Evolutionary conservation across 2,797 vertebrate species (phyloP).

Genomic region (Prionace glauca): DNA sequence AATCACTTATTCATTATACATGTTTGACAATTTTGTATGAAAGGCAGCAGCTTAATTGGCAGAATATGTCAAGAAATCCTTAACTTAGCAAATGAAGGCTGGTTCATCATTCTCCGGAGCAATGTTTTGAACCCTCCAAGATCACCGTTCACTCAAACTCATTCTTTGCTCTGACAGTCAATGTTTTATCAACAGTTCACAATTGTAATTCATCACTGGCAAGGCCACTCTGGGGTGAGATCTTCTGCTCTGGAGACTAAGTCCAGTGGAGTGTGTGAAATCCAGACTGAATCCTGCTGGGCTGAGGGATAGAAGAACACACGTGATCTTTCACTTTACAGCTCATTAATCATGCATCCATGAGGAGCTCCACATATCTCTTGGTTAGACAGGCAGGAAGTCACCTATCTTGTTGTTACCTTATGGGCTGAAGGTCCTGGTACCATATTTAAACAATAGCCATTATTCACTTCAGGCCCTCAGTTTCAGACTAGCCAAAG

Average conservation of each 20-base stretch:
- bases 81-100: background rate
- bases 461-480: no score
- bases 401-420: no score
- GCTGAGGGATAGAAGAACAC: no score
- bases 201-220: background rate
- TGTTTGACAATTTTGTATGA: background rate
- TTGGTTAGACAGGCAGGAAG: no score
- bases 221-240: background rate
- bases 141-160: background rate
- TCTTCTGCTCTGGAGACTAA: background rate
- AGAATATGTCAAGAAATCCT: background rate
- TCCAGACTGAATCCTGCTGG: no score
- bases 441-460: no score
- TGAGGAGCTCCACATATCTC: no score
- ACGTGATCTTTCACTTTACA: no score
- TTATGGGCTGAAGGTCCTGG: no score
- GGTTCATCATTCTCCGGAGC: background rate
- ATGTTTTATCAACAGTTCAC: background rate
- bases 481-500: no score
- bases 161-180: background rate
- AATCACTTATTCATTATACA: background rate
- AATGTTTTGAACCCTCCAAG: background rate
- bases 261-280: no score
- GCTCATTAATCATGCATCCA: no score
- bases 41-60: background rate